These are phyloP conservation scores for Nyctalus aviator DNA, from an alignment of 2,797 vertebrate species.

Conservation along the genomic window DNA sequence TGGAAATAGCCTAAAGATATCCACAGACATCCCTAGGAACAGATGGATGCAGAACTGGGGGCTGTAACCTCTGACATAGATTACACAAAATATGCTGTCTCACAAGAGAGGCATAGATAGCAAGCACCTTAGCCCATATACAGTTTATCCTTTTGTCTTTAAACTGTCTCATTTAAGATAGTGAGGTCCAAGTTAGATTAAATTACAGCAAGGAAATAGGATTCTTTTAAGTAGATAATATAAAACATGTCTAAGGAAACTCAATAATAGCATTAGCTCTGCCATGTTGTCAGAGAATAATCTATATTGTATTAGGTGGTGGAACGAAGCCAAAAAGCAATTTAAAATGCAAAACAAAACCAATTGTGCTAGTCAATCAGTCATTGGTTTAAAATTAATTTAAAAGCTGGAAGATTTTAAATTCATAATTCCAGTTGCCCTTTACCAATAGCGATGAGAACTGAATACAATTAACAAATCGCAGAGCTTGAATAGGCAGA, in stretches of 20 bases:
- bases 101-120: background rate
- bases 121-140: background rate
- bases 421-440: constrained; percentile 59
- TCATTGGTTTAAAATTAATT: constrained; percentile 78
- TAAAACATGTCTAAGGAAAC: constrained; percentile 86
- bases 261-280: constrained; percentile 86
- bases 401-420: constrained; percentile 66
- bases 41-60: background rate
- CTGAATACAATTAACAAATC: constrained; percentile 31
- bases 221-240: constrained; percentile 88
- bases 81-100: background rate
- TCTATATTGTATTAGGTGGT: constrained; percentile 83
- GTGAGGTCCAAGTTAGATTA: constrained; percentile 82
- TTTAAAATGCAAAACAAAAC: constrained; percentile 76
- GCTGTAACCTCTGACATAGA: background rate
- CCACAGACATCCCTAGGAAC: background rate
- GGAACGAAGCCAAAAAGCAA: constrained; percentile 80
- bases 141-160: constrained; percentile 78
- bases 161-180: constrained; percentile 83
- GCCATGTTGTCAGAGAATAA: constrained; percentile 85
- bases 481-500: constrained; percentile 21
- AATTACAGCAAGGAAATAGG: constrained; percentile 85
- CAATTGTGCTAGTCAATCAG: constrained; percentile 36
- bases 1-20: background rate
- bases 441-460: background rate